Conservation (phyloP, 2,888 invertebrate genomes). For the Apodemia zela region DNA sequence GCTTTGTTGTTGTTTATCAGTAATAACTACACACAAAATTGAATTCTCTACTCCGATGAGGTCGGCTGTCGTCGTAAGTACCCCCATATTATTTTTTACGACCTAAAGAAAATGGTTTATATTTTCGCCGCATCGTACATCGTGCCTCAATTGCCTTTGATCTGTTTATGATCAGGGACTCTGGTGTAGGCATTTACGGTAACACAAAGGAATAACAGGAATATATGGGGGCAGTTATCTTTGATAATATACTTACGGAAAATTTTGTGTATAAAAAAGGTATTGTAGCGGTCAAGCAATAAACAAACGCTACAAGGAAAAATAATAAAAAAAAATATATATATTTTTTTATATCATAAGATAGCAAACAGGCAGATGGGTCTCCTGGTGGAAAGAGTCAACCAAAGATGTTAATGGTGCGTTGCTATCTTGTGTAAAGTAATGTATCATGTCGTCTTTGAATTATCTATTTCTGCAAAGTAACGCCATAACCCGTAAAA, state of each 20-base stretch:
- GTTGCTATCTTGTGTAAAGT: no score
- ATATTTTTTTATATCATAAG: no score
- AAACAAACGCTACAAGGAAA: no score
- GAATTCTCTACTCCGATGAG: conserved; percentile 4
- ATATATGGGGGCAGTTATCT: not conserved
- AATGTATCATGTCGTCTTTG: no score
- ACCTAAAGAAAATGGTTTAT: conserved; percentile 11
- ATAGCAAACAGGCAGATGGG: no score
- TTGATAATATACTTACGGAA: not conserved
- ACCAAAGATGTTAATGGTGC: no score
- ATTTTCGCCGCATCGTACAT: conserved; percentile 10
- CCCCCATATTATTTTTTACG: conserved; percentile 11
- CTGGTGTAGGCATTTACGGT: conserved; percentile 6
- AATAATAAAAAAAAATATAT: no score
- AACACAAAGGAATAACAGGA: conserved; percentile 3
- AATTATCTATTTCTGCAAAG: no score
- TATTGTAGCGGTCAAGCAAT: no score
- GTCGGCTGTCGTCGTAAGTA: conserved; percentile 1
- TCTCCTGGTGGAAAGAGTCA: no score
- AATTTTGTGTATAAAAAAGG: no score
- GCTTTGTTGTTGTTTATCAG: conserved; percentile 4
- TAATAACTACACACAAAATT: not conserved
- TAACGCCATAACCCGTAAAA: no score
- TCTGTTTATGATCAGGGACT: conserved; percentile 10
- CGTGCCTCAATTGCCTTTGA: conserved; percentile 5